Percentiles rank a stretch among this genome's conserved stretches.
Conservation (phyloP, 1,140 invertebrate genomes). For the Wiebesia pumilae region DNA sequence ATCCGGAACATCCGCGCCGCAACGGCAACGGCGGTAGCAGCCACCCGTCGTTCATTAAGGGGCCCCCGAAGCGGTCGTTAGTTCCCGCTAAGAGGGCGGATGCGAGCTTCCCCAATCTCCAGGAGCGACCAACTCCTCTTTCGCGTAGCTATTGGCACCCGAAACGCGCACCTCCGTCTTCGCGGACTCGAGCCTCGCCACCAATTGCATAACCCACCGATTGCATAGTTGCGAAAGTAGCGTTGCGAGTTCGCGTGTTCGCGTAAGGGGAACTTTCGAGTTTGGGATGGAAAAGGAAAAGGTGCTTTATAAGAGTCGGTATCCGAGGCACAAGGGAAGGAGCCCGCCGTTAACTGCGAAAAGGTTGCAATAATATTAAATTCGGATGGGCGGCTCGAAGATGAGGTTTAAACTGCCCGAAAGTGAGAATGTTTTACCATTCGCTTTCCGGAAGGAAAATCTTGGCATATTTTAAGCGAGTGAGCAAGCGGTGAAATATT, state of each 20-base stretch:
- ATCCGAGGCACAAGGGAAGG: too few species aligned
- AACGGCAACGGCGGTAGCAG: background rate
- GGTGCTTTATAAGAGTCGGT: too few species aligned
- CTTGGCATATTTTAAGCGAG: background rate
- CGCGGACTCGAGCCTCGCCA: conserved; percentile 13
- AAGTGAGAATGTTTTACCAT: background rate
- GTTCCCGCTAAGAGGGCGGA: conserved; percentile 33
- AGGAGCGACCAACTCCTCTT: background rate
- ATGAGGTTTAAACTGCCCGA: background rate
- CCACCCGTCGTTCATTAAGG: conserved; percentile 55
- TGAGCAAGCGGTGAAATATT: background rate
- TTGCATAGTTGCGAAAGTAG: too few species aligned
- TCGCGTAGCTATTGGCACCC: conserved; percentile 37
- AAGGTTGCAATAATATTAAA: background rate
- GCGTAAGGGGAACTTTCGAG: too few species aligned
- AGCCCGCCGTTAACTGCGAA: too few species aligned
- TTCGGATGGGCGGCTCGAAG: background rate
- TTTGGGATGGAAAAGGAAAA: too few species aligned
- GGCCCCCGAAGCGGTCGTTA: conserved; percentile 30
- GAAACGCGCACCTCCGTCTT: conserved; percentile 55
- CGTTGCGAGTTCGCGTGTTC: too few species aligned
- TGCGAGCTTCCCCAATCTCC: conserved; percentile 48
- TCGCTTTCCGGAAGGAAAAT: background rate
- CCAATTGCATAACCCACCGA: too few species aligned
- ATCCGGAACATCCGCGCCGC: conserved; percentile 46